Percentiles rank a stretch among this genome's conserved stretches.
Evolutionary conservation across 2,797 vertebrate species (phyloP).

Genomic region (Notolabrus celidotus): DNA sequence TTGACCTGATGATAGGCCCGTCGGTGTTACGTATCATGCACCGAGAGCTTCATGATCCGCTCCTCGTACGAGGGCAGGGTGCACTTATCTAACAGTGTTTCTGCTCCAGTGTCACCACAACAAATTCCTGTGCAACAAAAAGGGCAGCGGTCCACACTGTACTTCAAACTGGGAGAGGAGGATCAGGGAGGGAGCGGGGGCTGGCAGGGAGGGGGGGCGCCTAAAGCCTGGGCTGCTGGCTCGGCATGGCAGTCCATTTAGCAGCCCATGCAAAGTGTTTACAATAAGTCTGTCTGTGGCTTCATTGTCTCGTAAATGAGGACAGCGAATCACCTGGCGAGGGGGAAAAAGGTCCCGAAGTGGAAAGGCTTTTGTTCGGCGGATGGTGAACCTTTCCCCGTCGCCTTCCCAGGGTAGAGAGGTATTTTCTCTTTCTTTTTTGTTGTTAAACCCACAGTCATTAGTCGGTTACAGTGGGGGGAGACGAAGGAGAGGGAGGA

Average conservation of each 20-base stretch:
- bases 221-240: constrained; percentile 33
- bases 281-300: constrained; percentile 85
- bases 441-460: constrained; percentile 90
- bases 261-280: constrained; percentile 81
- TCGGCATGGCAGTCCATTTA: constrained; percentile 69
- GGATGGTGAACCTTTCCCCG: constrained; percentile 79
- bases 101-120: constrained; percentile 50
- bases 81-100: constrained; percentile 43
- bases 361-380: constrained; percentile 89
- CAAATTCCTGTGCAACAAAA: constrained; percentile 65
- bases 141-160: constrained; percentile 31
- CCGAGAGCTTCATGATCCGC: constrained; percentile 14
- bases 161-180: constrained; percentile 50
- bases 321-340: constrained; percentile 93
- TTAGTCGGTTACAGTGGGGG: constrained; percentile 86
- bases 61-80: constrained; percentile 23
- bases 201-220: background rate
- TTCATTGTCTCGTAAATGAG: constrained; percentile 85
- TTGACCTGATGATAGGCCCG: background rate
- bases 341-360: constrained; percentile 88
- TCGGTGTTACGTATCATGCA: background rate
- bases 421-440: constrained; percentile 64
- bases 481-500: constrained; percentile 52
- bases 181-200: background rate
- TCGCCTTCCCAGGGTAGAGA: constrained; percentile 77